Percentiles rank a stretch among this genome's conserved stretches.
phyloP scores from a whole-genome alignment of 92 coral and sea anemone genomes.

The Ricordea florida region DNA sequence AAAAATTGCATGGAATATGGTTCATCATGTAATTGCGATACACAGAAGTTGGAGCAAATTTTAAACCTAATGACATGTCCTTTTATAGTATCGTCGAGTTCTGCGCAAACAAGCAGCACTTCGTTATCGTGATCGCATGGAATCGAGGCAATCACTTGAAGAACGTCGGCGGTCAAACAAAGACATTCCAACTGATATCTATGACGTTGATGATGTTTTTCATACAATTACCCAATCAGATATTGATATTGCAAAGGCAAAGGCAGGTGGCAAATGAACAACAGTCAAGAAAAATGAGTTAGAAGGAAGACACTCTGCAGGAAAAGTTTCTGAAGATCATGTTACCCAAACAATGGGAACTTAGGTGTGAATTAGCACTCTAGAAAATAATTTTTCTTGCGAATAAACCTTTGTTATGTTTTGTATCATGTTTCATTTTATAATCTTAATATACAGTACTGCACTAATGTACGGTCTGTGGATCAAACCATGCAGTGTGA shows the following conservation, averaged over 20 bases:
- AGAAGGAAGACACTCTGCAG: neutral
- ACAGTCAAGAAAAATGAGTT: neutral
- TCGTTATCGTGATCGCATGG: conserved; percentile 73
- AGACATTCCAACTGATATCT: conserved; percentile 68
- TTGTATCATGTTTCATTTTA: too few relatives aligned
- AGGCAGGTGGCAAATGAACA: neutral
- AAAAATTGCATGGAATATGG: too few relatives aligned
- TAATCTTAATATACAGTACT: too few relatives aligned
- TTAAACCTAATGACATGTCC: neutral
- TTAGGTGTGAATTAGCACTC: too few relatives aligned
- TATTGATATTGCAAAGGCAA: conserved; percentile 67
- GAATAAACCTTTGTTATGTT: too few relatives aligned
- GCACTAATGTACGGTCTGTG: too few relatives aligned
- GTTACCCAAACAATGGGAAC: too few relatives aligned
- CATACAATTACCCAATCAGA: conserved; percentile 96
- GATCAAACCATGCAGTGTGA: too few relatives aligned
- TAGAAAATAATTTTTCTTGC: too few relatives aligned
- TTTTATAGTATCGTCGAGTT: conserved; percentile 80
- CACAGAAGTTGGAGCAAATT: too few relatives aligned
- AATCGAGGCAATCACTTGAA: conserved; percentile 76
- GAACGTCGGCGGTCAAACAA: conserved; percentile 78
- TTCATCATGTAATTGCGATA: too few relatives aligned
- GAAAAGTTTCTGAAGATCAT: too few relatives aligned
- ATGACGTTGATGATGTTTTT: conserved; percentile 91
- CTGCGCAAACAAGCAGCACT: conserved; percentile 90